These are phyloP conservation scores for Pholis gunnellus DNA, from an alignment of 2,113 vertebrate species.

Conservation along the genomic window DNA sequence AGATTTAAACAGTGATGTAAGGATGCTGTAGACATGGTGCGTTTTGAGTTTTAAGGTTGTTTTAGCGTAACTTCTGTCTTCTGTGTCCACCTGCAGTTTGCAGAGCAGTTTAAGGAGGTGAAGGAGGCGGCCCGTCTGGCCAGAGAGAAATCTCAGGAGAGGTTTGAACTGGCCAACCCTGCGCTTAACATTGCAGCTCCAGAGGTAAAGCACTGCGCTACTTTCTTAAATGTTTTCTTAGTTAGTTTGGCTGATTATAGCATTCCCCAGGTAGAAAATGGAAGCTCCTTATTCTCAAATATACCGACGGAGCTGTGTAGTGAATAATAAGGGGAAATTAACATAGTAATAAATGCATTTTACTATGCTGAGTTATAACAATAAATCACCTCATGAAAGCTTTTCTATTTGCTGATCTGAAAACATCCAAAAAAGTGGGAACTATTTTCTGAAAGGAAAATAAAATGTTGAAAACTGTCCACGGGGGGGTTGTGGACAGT, in stretches of 20 bases:
- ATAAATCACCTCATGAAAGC: constrained; percentile 1
- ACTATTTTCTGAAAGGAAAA: not conserved
- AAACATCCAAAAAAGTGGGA: not conserved
- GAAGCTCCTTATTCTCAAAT: not conserved
- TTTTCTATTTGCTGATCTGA: not conserved
- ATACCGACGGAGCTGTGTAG: not conserved
- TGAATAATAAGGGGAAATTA: not conserved
- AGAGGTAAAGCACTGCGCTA: constrained; percentile 85
- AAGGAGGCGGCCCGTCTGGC: constrained; percentile 93
- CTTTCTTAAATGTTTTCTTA: constrained; percentile 1
- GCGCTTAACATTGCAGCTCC: constrained; percentile 90
- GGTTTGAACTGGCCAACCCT: constrained; percentile 92
- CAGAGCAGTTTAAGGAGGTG: constrained; percentile 95
- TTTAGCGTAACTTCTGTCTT: constrained; percentile 8
- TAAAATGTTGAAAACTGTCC: not conserved
- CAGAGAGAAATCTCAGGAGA: constrained; percentile 96
- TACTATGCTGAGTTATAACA: not conserved
- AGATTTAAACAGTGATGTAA: not conserved
- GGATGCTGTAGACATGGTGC: not conserved
- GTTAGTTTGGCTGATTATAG: constrained; percentile 8
- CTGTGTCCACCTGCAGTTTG: constrained; percentile 83
- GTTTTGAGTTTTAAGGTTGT: constrained; percentile 1
- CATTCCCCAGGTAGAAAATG: not conserved
- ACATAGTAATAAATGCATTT: not conserved
- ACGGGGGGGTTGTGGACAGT: not conserved